A percentile compares a stretch with the other conserved stretches of the same genome.
These are phyloP conservation scores for Phylloscopus whistleri DNA, from an alignment of 2,113 vertebrate species.

Conservation along the genomic window DNA sequence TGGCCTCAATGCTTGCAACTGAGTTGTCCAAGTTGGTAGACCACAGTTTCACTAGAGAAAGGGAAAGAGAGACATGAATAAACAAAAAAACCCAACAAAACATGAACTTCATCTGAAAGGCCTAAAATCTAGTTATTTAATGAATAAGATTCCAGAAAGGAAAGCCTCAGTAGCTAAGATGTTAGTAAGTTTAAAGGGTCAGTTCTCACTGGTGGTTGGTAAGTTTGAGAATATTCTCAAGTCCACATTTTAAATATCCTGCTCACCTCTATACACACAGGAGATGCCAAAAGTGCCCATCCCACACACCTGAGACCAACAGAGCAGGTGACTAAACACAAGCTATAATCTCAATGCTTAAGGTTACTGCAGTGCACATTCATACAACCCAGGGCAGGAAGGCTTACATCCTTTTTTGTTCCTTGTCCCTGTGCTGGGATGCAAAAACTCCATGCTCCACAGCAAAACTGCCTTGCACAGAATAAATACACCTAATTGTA, in stretches of 20 bases:
- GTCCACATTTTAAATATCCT: background rate
- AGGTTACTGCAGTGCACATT: background rate
- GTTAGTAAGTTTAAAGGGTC: background rate
- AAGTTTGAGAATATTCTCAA: background rate
- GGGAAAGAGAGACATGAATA: background rate
- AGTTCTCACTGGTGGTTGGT: background rate
- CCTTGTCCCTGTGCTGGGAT: background rate
- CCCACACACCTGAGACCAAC: background rate
- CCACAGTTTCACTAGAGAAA: constrained; percentile 92
- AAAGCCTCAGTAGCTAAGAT: background rate
- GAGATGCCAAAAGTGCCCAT: background rate
- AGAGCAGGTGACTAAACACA: background rate
- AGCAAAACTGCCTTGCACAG: background rate
- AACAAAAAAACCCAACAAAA: background rate
- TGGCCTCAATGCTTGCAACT: constrained; percentile 97
- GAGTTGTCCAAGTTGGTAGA: constrained; percentile 99
- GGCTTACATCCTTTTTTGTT: background rate
- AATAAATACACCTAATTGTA: constrained; percentile 4
- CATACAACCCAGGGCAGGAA: background rate
- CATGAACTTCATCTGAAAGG: background rate
- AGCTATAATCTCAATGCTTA: background rate
- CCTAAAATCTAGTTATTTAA: background rate
- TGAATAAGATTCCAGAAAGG: background rate
- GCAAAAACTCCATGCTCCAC: background rate
- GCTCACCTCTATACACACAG: background rate